phyloP scores from a whole-genome alignment of 2,888 invertebrate genomes.

The Electrophaes corylata region DNA sequence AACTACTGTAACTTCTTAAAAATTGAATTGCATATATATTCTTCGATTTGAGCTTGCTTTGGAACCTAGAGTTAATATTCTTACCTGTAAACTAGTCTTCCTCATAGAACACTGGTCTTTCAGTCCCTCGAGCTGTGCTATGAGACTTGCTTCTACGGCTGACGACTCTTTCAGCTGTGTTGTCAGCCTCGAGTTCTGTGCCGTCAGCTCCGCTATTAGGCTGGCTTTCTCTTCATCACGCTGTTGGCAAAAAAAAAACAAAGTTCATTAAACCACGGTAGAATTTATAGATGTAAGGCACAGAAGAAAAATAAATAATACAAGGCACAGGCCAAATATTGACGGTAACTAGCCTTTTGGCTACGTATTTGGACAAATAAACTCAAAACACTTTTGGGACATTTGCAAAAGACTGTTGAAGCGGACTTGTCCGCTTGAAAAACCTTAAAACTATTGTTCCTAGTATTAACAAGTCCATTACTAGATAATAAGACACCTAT shows the following conservation, averaged over 20 bases:
- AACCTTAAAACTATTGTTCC: no score
- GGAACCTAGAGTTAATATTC: not conserved
- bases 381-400: no score
- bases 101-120: slow-evolving; percentile 93
- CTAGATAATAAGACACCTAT: no score
- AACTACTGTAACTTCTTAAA: no score
- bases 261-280: not conserved
- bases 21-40: no score
- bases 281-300: not conserved
- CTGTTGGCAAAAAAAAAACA: slow-evolving; percentile 62
- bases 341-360: no score
- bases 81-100: slow-evolving; percentile 88
- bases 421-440: no score
- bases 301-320: not conserved
- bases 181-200: slow-evolving; percentile 94
- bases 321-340: no score
- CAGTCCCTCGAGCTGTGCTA: slow-evolving; percentile 91
- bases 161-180: slow-evolving; percentile 93
- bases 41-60: not conserved
- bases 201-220: slow-evolving; percentile 92
- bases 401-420: no score
- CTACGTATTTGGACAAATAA: no score
- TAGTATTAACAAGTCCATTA: no score
- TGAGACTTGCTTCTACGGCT: slow-evolving; percentile 87
- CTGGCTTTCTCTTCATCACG: slow-evolving; percentile 92